Conservation (phyloP, 2,888 invertebrate genomes). For the Cetonia aurata region DNA sequence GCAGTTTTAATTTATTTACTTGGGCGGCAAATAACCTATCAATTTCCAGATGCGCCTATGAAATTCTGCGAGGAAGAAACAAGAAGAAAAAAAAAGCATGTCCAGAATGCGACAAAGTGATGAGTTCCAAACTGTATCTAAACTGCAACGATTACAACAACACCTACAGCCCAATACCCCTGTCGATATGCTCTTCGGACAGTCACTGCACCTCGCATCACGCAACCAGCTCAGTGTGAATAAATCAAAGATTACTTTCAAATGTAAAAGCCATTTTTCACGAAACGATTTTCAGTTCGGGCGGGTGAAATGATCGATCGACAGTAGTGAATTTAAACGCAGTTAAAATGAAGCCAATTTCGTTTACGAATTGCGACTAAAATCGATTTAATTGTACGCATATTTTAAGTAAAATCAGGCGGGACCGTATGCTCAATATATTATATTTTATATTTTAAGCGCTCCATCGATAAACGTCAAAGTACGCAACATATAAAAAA, state of each 20-base stretch:
- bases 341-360: no score
- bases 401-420: no score
- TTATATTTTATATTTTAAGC: neutral
- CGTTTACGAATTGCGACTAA: no score
- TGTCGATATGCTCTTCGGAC: conserved; percentile 65
- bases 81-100: conserved; percentile 76
- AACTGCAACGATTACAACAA: conserved; percentile 63
- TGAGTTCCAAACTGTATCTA: conserved; percentile 76
- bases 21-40: no score
- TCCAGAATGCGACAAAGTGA: conserved; percentile 78
- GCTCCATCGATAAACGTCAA: neutral
- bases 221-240: conserved; percentile 70
- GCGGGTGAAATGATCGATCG: conserved; percentile 2
- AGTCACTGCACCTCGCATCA: conserved; percentile 68
- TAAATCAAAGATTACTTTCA: neutral
- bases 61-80: conserved; percentile 74
- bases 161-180: conserved; percentile 67
- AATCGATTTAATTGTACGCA: no score
- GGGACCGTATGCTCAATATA: neutral
- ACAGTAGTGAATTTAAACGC: no score
- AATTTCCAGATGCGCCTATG: conserved; percentile 74
- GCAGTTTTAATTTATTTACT: no score
- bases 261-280: neutral
- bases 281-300: neutral
- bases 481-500: conserved; percentile 7